Base-by-base conservation (phyloP, 2,888 invertebrate species). In the Loripinus fragilis region DNA sequence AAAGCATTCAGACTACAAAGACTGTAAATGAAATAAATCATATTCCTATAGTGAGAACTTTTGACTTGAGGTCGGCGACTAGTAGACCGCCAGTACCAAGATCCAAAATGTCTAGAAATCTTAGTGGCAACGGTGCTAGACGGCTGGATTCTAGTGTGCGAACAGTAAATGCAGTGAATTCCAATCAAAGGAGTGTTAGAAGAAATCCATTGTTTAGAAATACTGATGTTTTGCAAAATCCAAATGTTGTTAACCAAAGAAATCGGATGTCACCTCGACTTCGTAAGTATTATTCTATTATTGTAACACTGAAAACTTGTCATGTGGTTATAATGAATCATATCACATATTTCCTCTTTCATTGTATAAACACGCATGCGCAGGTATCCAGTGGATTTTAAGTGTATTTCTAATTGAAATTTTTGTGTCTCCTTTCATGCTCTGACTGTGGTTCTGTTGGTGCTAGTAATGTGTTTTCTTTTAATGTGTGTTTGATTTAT, bases 31-130 rank as follows among this genome's bases (percentile, higher is more conserved):
- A 12, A 10, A 23, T 33, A 35, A 33, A 35, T 48, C 70, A 30
- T 17, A 50, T 30, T 52, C 76, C 76, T 17, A 74, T 66, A 20
- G 64, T 80, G 8, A 67, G 66, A 71, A 45, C 74, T 5, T 65
- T 80, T 55, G 76, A 80, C 48, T 48, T 80, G 28, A 42, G 76
- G 25, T 60, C 71, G 41, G 80, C 74, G 8, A 80, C 80, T 20
- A 74, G 71, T 41, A 72, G 71, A 45, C 74, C 76, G 10, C 3
- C 20, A 23, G 23, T 33, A 20, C 52, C 35, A 23, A 48, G 52
- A 52, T 2, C 52, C 15, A 70, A 17, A 1, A 8, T 30, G 5
- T 25, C 52, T 35, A 52, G n/a, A 70, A 30, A n/a, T 48, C 70
- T 35, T 2, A 30, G n/a, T 28, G n/a, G 2, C 28, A 17, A 50